These are phyloP conservation scores for Heliconius aoede DNA, from an alignment of 2,888 invertebrate species.

Conservation along the genomic window DNA sequence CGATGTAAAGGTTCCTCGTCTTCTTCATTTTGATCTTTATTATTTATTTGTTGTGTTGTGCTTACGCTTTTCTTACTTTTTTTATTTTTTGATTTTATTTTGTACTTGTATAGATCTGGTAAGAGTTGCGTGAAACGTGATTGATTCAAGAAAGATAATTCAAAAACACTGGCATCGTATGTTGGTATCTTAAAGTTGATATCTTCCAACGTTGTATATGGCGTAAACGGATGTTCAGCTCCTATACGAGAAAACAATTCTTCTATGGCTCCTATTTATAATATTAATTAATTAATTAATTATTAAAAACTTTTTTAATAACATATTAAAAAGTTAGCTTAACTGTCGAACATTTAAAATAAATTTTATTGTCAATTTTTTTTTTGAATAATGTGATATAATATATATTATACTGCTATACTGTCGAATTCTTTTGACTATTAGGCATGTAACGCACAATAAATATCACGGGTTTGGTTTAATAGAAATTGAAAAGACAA, in stretches of 20 bases:
- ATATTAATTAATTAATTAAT: too few relatives aligned
- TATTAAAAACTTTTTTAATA: neutral
- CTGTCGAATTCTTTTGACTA: neutral
- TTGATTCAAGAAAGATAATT: neutral
- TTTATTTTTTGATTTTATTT: neutral
- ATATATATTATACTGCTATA: too few relatives aligned
- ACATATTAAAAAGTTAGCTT: neutral
- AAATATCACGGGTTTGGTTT: too few relatives aligned
- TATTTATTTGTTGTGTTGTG: neutral
- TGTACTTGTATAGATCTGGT: neutral
- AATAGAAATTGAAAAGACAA: too few relatives aligned
- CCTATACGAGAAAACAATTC: conserved; percentile 30
- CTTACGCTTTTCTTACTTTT: neutral
- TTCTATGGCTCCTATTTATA: conserved; percentile 41
- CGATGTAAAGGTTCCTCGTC: neutral
- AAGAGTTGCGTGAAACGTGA: neutral
- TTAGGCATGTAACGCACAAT: too few relatives aligned
- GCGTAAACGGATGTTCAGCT: conserved; percentile 39
- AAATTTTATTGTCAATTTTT: neutral
- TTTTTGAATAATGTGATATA: neutral
- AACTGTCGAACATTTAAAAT: neutral
- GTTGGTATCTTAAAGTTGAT: neutral
- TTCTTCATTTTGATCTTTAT: neutral
- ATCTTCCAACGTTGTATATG: conserved; percentile 10
- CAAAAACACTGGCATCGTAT: neutral